A percentile compares a stretch with the other conserved stretches of the same genome.
These are phyloP conservation scores for Dicaeum eximium DNA, from an alignment of 2,113 vertebrate genomes.

Conservation along the genomic window DNA sequence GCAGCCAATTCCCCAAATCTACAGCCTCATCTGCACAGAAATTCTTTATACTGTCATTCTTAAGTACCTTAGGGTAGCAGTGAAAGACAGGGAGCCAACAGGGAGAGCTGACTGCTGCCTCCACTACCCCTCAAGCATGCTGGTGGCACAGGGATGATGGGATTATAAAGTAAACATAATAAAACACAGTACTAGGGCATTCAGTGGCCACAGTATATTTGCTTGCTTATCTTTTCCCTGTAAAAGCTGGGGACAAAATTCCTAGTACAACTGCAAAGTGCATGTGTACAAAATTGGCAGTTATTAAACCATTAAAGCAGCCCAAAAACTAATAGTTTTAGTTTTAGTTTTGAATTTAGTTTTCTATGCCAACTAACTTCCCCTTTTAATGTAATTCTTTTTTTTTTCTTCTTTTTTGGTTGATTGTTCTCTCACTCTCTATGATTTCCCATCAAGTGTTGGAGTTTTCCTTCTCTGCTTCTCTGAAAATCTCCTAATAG, in stretches of 20 bases:
- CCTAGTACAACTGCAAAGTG: constrained; percentile 47
- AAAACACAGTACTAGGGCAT: constrained; percentile 71
- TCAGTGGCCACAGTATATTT: constrained; percentile 62
- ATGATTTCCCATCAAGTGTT: constrained; percentile 55
- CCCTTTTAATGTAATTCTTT: not conserved
- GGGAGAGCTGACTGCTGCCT: constrained; percentile 67
- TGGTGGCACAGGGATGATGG: constrained; percentile 72
- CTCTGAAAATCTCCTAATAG: constrained; percentile 7
- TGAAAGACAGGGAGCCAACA: constrained; percentile 75
- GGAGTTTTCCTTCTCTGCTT: not conserved
- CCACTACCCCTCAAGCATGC: constrained; percentile 73
- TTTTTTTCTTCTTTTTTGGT: not conserved
- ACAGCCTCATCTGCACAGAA: constrained; percentile 77
- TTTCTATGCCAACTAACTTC: constrained; percentile 58
- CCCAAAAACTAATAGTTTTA: constrained; percentile 44
- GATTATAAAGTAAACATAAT: constrained; percentile 80
- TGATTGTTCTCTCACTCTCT: constrained; percentile 3
- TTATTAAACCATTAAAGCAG: constrained; percentile 69
- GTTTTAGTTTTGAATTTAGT: constrained; percentile 54
- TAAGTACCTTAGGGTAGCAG: constrained; percentile 77
- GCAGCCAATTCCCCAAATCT: constrained; percentile 78
- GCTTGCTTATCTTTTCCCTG: constrained; percentile 51
- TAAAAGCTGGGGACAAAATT: constrained; percentile 55
- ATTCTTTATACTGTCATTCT: constrained; percentile 83
- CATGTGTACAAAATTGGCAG: constrained; percentile 38